Evolutionary conservation across 2,888 invertebrate species (phyloP), one percentile per base, ranked within the genome.

Genomic region (Sarcophaga variegata): DNA sequence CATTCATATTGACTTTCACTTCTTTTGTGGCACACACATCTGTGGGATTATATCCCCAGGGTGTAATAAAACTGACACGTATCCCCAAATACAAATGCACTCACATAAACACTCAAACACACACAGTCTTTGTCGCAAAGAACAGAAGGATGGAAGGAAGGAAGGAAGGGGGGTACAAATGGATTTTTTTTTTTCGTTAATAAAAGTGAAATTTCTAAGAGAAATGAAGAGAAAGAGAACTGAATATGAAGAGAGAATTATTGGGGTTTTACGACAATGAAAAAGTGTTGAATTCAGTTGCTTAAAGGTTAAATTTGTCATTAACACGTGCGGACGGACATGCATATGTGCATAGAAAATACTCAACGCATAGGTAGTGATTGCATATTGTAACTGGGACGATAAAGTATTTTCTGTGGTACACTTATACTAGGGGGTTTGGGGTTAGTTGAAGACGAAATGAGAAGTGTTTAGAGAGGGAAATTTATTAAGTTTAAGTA

Each of bases 161-260:
- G 10, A 20, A 20, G 20, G 20, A 20, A 12, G 60, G 67, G 71
- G 67, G 66, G 62, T 59, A n/a, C 27, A 67, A 69, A 71, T 71
- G 37, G 8, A 37, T 2, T 37, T 37, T 37, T 37, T 37, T 67
- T 75, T 86, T 78, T 20, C 83, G 81, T 84, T 84, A 84, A 82
- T 84, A 84, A 87, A 84, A 84, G 87, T 87, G 84, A 87, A 87
- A 87, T 79, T 84, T 83, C 45, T 5, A 20, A 81, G 60, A 82
- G 10, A 25, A 8, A 27, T 47, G 22, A 66, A 71, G 17, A 25
- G n/a, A 37, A 37, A 11, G 47, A 78, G 59, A 72, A 69, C 11
- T 22, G 63, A 49, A 75, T 62, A 27, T 63, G 75, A 47, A 69
- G 22, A 66, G 64, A 14, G 45, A 66, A 83, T 27, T 75, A 8